These are phyloP conservation scores for Barbus barbus DNA, from an alignment of 2,113 vertebrate genomes.

Conservation along the genomic window DNA sequence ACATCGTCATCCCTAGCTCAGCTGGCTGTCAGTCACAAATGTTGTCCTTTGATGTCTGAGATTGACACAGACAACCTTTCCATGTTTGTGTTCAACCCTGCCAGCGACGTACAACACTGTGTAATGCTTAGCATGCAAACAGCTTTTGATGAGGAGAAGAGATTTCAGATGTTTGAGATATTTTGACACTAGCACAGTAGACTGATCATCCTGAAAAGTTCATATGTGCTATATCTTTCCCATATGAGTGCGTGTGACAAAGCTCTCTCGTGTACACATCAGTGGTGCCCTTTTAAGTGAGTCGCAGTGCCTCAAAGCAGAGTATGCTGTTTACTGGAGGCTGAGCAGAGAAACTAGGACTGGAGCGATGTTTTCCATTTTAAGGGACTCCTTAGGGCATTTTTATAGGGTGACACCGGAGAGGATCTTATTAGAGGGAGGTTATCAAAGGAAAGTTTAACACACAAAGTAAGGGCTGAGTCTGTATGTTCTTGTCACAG, in stretches of 20 bases:
- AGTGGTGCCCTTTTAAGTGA: slow-evolving; percentile 19
- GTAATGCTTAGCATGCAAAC: background rate
- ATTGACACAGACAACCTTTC: slow-evolving; percentile 39
- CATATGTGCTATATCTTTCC: slow-evolving; percentile 25
- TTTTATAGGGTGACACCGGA: slow-evolving; percentile 31
- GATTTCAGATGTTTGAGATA: background rate
- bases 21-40: slow-evolving; percentile 36
- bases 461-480: background rate
- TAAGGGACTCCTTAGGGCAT: slow-evolving; percentile 20
- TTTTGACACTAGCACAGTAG: background rate
- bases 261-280: background rate
- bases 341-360: background rate
- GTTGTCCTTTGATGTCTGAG: slow-evolving; percentile 48
- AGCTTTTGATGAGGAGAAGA: background rate
- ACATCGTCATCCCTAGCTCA: slow-evolving; percentile 32
- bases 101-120: background rate
- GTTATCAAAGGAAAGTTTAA: slow-evolving; percentile 35
- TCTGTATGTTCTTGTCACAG: slow-evolving; percentile 22
- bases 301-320: background rate
- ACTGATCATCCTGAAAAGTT: background rate
- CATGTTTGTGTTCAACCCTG: slow-evolving; percentile 33
- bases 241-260: slow-evolving; percentile 13
- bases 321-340: slow-evolving; percentile 20
- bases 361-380: slow-evolving; percentile 27
- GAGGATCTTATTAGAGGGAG: slow-evolving; percentile 13